Evolutionary conservation across 2,797 vertebrate species (phyloP).

Genomic region (Novumbra hubbsi): DNA sequence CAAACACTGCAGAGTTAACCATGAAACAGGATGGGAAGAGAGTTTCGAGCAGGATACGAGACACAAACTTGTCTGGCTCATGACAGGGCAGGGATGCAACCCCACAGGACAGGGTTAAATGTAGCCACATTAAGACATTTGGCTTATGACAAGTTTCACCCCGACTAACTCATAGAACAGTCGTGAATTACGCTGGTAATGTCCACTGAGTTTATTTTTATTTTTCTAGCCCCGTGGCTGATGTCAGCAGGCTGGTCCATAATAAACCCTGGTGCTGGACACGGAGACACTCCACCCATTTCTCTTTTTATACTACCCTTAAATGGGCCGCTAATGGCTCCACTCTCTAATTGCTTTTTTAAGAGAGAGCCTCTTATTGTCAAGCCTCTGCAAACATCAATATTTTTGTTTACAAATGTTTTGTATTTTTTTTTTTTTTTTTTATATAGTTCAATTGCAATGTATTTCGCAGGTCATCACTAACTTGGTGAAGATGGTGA

Average conservation of each 20-base stretch:
- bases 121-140: neutral
- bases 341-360: slow-evolving; percentile 64
- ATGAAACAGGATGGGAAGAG: neutral
- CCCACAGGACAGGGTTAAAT: neutral
- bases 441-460: slow-evolving; percentile 19
- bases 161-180: neutral
- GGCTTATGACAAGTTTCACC: neutral
- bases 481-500: slow-evolving; percentile 98
- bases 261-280: slow-evolving; percentile 66
- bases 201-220: slow-evolving; percentile 24
- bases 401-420: neutral
- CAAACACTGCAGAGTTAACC: neutral
- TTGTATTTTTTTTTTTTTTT: neutral
- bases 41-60: neutral
- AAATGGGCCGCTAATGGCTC: slow-evolving; percentile 65
- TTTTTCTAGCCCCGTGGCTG: slow-evolving; percentile 47
- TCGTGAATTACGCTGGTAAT: neutral
- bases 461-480: slow-evolving; percentile 85
- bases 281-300: slow-evolving; percentile 57
- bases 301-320: slow-evolving; percentile 68
- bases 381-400: neutral
- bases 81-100: neutral
- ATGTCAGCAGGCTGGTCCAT: slow-evolving; percentile 66
- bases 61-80: neutral
- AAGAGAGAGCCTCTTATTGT: slow-evolving; percentile 31